A percentile compares a stretch with the other conserved stretches of the same genome.
These are phyloP conservation scores for Protobothrops mucrosquamatus DNA, from an alignment of 2,113 vertebrate species.

Conservation along the genomic window DNA sequence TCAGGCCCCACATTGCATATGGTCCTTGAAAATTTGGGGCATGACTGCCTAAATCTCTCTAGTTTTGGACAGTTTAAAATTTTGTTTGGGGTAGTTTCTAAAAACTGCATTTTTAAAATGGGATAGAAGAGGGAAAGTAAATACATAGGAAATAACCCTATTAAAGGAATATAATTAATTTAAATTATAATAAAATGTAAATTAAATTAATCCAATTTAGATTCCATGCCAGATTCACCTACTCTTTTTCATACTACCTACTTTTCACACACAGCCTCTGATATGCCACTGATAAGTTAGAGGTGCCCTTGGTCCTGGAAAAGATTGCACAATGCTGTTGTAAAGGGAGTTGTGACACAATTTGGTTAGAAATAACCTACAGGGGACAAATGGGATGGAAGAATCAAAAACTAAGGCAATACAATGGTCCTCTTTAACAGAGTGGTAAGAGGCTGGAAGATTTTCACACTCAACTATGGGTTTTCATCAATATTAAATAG, in stretches of 20 bases:
- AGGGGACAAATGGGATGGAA: not conserved
- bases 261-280: not conserved
- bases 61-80: not conserved
- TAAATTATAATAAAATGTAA: not conserved
- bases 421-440: not conserved
- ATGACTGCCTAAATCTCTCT: not conserved
- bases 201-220: not conserved
- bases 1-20: not conserved
- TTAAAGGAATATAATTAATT: not conserved
- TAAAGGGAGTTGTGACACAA: not conserved
- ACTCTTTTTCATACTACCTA: not conserved
- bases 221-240: not conserved
- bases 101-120: not conserved
- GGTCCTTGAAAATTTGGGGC: not conserved
- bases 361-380: not conserved
- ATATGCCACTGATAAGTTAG: not conserved
- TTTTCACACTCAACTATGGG: not conserved
- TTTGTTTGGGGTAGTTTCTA: no score
- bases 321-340: not conserved
- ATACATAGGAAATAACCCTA: not conserved
- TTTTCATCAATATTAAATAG: not conserved
- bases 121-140: not conserved
- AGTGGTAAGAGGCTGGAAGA: not conserved
- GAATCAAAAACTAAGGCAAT: not conserved
- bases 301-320: not conserved